Percentiles rank a stretch among this genome's conserved stretches.
phyloP scores from a whole-genome alignment of 2,888 invertebrate genomes.

The Pandemis corylana region DNA sequence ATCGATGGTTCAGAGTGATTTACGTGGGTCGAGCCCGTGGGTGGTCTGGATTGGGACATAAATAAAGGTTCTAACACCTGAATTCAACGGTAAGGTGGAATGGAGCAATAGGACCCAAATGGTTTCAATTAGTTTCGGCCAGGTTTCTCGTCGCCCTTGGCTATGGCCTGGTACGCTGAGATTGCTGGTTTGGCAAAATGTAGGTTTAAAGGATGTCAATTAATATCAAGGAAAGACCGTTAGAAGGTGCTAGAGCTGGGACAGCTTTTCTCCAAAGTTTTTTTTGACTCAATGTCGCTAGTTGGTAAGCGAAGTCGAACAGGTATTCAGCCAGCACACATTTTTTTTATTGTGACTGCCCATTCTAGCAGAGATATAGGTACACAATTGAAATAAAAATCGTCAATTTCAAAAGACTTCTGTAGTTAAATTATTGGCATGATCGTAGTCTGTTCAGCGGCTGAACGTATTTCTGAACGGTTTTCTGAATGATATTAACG shows the following conservation, averaged over 20 bases:
- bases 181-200: neutral
- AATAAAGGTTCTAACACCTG: slow-evolving; percentile 23
- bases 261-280: neutral
- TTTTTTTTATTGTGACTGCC: no score
- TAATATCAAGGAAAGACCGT: neutral
- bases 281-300: neutral
- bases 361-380: no score
- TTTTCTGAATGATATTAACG: no score
- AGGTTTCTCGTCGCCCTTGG: neutral
- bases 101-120: neutral
- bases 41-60: slow-evolving; percentile 13
- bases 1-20: slow-evolving; percentile 5
- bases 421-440: no score
- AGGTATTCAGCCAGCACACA: no score
- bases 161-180: neutral
- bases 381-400: no score
- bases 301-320: no score
- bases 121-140: neutral
- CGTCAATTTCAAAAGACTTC: no score
- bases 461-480: no score
- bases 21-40: slow-evolving; percentile 9
- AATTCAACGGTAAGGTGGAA: neutral
- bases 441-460: no score
- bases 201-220: neutral
- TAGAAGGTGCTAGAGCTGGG: neutral